Percentiles rank a stretch among this genome's conserved stretches.
phyloP scores from a whole-genome alignment of 2,113 vertebrate genomes.

The Bubo bubo region DNA sequence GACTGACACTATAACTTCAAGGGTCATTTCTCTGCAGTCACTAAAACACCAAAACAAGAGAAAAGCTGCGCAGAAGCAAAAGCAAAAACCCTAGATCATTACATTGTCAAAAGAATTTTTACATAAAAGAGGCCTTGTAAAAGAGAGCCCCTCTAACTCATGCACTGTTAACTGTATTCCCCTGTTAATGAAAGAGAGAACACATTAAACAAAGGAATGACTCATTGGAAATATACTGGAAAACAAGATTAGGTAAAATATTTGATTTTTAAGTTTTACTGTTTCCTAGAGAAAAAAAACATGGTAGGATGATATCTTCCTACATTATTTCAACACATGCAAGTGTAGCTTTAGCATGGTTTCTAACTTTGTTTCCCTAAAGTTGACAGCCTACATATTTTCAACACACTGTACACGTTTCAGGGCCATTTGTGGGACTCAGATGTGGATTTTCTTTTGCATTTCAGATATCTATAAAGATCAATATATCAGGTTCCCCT shows the following conservation, averaged over 20 bases:
- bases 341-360: background rate
- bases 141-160: background rate
- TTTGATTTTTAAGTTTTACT: background rate
- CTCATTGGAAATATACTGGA: background rate
- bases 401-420: background rate
- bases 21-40: conserved; percentile 73
- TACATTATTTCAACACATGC: background rate
- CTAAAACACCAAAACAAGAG: conserved; percentile 68
- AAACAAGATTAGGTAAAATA: background rate
- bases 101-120: conserved; percentile 59
- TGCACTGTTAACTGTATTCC: background rate
- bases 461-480: background rate
- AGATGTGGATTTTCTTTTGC: background rate
- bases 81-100: conserved; percentile 14
- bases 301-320: background rate
- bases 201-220: background rate
- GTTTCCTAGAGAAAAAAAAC: background rate
- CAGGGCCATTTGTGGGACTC: background rate
- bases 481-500: background rate
- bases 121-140: conserved; percentile 40
- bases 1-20: conserved; percentile 72
- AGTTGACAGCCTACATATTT: background rate
- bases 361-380: background rate
- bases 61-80: conserved; percentile 39
- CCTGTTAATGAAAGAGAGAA: background rate